Evolutionary conservation across 2,113 vertebrate species (phyloP), one percentile per base, ranked within the genome.

Genomic region (Bambusicola thoracicus): DNA sequence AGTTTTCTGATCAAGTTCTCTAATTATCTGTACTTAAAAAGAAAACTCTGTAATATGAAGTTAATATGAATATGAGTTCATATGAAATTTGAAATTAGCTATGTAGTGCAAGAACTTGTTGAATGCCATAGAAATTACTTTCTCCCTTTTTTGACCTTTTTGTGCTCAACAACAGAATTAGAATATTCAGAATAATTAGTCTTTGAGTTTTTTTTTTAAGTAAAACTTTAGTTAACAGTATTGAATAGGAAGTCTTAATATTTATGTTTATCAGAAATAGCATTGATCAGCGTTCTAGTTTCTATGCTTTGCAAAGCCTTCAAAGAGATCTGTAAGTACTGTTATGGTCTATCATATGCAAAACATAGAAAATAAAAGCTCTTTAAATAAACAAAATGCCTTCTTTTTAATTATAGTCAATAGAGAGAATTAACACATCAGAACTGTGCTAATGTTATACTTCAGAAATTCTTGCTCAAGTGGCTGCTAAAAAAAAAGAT

Each of bases 391-490:
- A 53, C 9, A 65, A 3, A 82, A 40, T 69, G 38, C 7, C 3
- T 2, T 32, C 74, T 32, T 81, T 48, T 51, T 29, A 2, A 56
- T 32, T 19, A 56, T 10, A 56, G 32, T 56, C 53, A 56, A 30
- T 30, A 32, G 53, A 59, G 46, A 72, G 66, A 92, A 95, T 16
- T 79, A 81, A 65, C 22, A 72, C n/a, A 87, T 7, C 38, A 67
- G 61, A 85, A 91, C 13, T 72, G 41, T 59, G 53, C 49, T 91
- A 77, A 77, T 18, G 96, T 97, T 97, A 97, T 97, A 97, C 96
- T 97, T 97, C 97, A 97, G 97, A 97, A 97, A 94, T 85, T 67
- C 85, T 85, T 92, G 94, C 93, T 96, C 84, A 97, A 67, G 63
- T 96, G 94, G 90, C 95, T 97, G 89, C 96, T 91, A 92, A 96